Evolutionary conservation across 1,140 invertebrate genomes (phyloP).

Genomic region (Doryteuthis pealeii): DNA sequence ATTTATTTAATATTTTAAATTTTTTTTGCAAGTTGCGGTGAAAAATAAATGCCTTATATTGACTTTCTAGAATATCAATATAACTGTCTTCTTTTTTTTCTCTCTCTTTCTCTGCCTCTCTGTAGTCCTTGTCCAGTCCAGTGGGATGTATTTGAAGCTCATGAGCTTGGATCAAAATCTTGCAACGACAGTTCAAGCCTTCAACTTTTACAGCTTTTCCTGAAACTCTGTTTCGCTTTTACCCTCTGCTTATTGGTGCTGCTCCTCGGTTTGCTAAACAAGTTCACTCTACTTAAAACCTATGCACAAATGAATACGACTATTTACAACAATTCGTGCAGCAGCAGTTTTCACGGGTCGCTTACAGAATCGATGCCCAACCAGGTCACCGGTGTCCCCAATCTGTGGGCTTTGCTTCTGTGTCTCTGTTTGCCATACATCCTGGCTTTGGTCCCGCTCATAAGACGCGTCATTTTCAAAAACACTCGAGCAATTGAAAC

Average conservation of each 20-base stretch:
- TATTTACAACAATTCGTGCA: not conserved
- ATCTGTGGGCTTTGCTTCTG: not conserved
- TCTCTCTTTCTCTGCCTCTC: not conserved
- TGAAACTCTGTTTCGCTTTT: not conserved
- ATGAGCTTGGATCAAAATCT: not conserved
- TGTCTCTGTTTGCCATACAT: not conserved
- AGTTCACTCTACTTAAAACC: not conserved
- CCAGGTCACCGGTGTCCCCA: not conserved
- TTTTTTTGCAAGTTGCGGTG: too few relatives aligned
- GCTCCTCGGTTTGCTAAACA: not conserved
- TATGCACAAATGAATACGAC: not conserved
- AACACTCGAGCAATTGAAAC: not conserved
- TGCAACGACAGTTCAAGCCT: not conserved
- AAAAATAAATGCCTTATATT: too few relatives aligned
- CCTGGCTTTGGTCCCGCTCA: not conserved
- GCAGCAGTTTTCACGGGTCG: not conserved
- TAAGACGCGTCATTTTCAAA: not conserved
- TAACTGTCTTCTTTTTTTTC: too few relatives aligned
- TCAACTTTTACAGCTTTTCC: not conserved
- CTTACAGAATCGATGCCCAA: not conserved
- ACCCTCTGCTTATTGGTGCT: not conserved
- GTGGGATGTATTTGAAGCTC: not conserved
- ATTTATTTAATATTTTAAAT: too few relatives aligned
- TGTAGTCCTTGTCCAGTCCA: not conserved
- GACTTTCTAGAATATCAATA: too few relatives aligned